phyloP scores from a whole-genome alignment of 1,140 invertebrate genomes.

The Venturia canescens region DNA sequence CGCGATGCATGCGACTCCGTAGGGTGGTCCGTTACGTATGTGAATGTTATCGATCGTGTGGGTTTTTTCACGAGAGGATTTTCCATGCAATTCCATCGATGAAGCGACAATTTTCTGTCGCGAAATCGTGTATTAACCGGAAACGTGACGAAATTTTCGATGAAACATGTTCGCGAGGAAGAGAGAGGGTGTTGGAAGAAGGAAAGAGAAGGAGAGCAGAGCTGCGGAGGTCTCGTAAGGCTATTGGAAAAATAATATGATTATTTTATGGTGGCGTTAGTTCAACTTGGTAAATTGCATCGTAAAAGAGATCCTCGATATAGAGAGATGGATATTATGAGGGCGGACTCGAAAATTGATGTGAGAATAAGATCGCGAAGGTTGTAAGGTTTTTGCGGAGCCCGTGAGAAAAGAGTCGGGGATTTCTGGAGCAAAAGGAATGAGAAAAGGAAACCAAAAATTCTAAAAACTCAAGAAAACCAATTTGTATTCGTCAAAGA shows the following conservation, averaged over 20 bases:
- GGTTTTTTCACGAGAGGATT: neutral
- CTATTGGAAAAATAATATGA: slow-evolving; percentile 56
- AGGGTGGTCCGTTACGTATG: neutral
- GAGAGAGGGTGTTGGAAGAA: neutral
- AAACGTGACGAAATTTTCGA: slow-evolving; percentile 52
- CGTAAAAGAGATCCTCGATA: slow-evolving; percentile 42
- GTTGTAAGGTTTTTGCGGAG: neutral
- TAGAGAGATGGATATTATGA: slow-evolving; percentile 47
- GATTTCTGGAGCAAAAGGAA: neutral
- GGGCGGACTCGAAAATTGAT: slow-evolving; percentile 40
- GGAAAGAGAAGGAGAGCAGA: neutral
- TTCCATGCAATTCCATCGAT: slow-evolving; percentile 45
- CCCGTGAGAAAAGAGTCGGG: neutral
- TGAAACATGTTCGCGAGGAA: neutral
- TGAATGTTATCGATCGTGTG: neutral
- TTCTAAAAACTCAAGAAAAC: no score
- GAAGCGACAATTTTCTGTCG: slow-evolving; percentile 45
- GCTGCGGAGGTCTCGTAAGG: neutral
- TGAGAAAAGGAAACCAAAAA: no score
- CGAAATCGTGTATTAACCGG: slow-evolving; percentile 42
- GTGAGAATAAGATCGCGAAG: neutral
- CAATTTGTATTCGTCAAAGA: no score
- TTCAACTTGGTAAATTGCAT: slow-evolving; percentile 51
- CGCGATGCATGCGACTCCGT: neutral
- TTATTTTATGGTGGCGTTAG: slow-evolving; percentile 51